phyloP scores from a whole-genome alignment of 37 sponge, comb jelly and placozoan species.

The Trichoplax adhaerens region DNA sequence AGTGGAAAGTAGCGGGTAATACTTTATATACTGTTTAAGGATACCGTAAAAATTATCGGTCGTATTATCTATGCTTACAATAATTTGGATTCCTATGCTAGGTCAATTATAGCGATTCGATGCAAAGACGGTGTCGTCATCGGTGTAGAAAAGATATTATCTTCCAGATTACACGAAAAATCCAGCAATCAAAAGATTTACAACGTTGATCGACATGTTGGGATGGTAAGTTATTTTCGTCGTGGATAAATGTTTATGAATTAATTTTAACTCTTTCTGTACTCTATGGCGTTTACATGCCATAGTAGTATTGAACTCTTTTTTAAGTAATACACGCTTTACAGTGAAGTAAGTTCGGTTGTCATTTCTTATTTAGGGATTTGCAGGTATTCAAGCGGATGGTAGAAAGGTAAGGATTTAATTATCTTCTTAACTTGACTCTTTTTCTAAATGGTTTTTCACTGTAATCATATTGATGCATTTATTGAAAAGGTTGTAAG shows the following conservation, averaged over 20 bases:
- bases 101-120: conserved; percentile 63
- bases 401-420: conserved; percentile 41
- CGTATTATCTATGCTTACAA: too few relatives aligned
- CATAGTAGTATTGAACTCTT: too few relatives aligned
- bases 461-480: too few relatives aligned
- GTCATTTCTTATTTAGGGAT: conserved; percentile 16
- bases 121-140: conserved; percentile 93
- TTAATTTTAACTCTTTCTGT: conserved; percentile 1
- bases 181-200: conserved; percentile 56
- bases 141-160: conserved; percentile 91
- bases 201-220: conserved; percentile 80
- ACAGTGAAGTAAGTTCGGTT: not conserved
- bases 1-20: conserved; percentile 83
- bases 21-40: not conserved
- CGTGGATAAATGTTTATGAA: not conserved
- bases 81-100: not conserved
- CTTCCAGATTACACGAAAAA: conserved; percentile 76
- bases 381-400: conserved; percentile 73
- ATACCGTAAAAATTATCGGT: too few relatives aligned
- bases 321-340: too few relatives aligned
- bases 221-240: conserved; percentile 40
- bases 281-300: too few relatives aligned
- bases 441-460: conserved; percentile 6
- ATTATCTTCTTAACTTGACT: not conserved
- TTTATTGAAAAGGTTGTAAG: conserved; percentile 23